Conservation (phyloP, 2,888 invertebrate species). For the Temnothorax ravouxi region DNA sequence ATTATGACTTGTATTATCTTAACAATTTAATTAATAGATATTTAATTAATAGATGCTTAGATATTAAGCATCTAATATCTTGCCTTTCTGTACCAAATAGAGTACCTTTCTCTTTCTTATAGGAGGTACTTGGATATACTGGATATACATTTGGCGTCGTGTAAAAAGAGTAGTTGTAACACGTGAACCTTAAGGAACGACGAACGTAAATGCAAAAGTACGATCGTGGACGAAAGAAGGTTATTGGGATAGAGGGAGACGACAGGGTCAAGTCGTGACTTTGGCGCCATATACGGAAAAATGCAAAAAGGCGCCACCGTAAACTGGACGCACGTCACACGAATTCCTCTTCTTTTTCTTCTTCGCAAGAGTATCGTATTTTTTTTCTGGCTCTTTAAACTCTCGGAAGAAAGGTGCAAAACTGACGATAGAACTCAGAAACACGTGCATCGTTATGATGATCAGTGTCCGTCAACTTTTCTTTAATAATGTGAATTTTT, state of each 20-base stretch:
- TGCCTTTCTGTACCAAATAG: background rate
- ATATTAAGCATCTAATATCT: background rate
- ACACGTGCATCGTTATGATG: background rate
- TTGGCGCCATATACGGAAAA: slow-evolving; percentile 71
- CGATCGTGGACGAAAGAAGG: slow-evolving; percentile 60
- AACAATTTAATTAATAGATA: slow-evolving; percentile 3
- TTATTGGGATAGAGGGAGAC: slow-evolving; percentile 1
- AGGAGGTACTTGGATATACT: background rate
- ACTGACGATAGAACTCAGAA: slow-evolving; percentile 1
- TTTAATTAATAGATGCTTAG: background rate
- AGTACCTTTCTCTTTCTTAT: background rate
- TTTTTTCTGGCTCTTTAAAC: slow-evolving; percentile 31
- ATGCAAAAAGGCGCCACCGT: slow-evolving; percentile 78
- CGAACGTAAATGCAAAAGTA: slow-evolving; percentile 72
- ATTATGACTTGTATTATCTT: background rate
- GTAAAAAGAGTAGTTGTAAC: slow-evolving; percentile 63
- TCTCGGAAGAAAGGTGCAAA: slow-evolving; percentile 19
- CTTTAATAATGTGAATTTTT: background rate
- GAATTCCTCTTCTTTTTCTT: slow-evolving; percentile 40
- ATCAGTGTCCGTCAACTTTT: background rate
- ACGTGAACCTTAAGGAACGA: slow-evolving; percentile 70
- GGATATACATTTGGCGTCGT: slow-evolving; percentile 24
- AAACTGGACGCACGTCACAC: slow-evolving; percentile 73
- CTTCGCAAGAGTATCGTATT: slow-evolving; percentile 3
- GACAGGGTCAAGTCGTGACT: slow-evolving; percentile 78